These are phyloP conservation scores for Pteropus alecto DNA, from an alignment of 2,113 vertebrate genomes.

Conservation along the genomic window DNA sequence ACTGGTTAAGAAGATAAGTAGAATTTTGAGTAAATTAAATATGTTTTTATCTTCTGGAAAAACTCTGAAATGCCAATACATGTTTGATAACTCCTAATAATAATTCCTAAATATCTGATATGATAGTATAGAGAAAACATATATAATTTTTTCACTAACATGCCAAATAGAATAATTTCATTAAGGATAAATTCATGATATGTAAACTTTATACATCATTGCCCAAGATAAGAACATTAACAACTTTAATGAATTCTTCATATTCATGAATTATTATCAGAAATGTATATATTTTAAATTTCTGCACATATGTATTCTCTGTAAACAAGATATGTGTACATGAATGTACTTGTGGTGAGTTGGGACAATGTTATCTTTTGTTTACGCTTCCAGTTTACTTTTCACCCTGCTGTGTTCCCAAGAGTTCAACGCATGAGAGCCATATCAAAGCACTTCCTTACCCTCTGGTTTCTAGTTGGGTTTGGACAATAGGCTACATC, in stretches of 20 bases:
- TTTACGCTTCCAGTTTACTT: not conserved
- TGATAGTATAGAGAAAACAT: not conserved
- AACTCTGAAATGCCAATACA: not conserved
- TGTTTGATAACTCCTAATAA: not conserved
- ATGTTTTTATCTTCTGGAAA: not conserved
- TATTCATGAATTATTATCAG: not conserved
- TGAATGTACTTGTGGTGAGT: not conserved
- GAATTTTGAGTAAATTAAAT: not conserved
- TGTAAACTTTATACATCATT: slow-evolving; percentile 43
- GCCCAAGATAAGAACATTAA: slow-evolving; percentile 29
- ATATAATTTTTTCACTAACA: slow-evolving; percentile 1
- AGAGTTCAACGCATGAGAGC: not conserved
- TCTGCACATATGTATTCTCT: not conserved
- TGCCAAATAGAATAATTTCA: not conserved
- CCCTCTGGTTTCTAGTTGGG: not conserved
- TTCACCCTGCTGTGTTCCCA: not conserved
- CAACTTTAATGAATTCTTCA: slow-evolving; percentile 26
- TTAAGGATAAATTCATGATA: slow-evolving; percentile 53
- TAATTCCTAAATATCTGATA: not conserved
- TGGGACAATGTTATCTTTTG: not conserved
- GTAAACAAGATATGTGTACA: not conserved
- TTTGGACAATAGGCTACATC: not conserved
- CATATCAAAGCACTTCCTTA: not conserved
- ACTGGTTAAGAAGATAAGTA: not conserved
- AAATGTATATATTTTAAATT: slow-evolving; percentile 18